Conservation (phyloP, 1,140 invertebrate genomes). For the Rhizoglyphus robini region DNA sequence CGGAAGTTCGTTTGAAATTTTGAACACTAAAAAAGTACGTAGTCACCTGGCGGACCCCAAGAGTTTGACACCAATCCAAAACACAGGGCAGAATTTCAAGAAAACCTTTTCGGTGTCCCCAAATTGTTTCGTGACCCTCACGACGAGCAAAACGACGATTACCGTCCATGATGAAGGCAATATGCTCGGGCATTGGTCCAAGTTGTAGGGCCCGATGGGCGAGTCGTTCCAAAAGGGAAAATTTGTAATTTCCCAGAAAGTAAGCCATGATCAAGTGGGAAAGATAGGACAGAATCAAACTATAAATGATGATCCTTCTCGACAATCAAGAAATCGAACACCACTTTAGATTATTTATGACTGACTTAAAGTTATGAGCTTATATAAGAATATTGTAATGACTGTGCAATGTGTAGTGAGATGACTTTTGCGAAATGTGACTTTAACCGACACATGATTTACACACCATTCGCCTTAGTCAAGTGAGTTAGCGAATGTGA, state of each 20-base stretch:
- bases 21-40: slow-evolving; percentile 99
- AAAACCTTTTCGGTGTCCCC: slow-evolving; percentile 87
- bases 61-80: slow-evolving; percentile 64
- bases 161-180: slow-evolving; percentile 98
- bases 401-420: too few species aligned
- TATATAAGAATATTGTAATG: too few species aligned
- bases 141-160: slow-evolving; percentile 87
- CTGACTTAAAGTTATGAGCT: too few species aligned
- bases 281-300: too few species aligned
- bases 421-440: too few species aligned
- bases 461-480: too few species aligned
- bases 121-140: slow-evolving; percentile 52
- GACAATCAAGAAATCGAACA: too few species aligned
- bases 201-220: slow-evolving; percentile 22
- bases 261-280: too few species aligned
- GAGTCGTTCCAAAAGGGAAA: slow-evolving; percentile 24
- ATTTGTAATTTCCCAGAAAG: slow-evolving; percentile 14
- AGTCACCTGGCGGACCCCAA: slow-evolving; percentile 73
- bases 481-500: too few species aligned
- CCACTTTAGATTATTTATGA: too few species aligned
- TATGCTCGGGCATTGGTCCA: slow-evolving; percentile 71
- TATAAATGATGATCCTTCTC: too few species aligned
- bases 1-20: slow-evolving; percentile 84
- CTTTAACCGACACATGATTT: too few species aligned
- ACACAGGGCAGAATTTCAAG: slow-evolving; percentile 80